Evolutionary conservation across 1,140 invertebrate genomes (phyloP), one percentile per base, ranked within the genome.

Genomic region (Drosophila paulistorum): DNA sequence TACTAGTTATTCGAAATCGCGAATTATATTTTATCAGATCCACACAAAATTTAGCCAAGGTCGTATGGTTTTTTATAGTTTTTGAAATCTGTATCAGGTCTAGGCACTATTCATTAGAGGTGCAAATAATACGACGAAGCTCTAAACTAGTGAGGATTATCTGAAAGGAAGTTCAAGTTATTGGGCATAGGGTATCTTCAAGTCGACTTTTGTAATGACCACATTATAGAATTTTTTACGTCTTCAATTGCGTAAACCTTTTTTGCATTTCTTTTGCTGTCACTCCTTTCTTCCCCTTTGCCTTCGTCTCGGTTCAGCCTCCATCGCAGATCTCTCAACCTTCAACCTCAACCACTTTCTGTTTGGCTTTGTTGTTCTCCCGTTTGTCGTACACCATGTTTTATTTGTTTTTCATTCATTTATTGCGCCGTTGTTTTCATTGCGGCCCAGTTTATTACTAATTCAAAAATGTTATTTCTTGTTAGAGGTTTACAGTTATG

Each of bases 361-460:
- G 58, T 37, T 55, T 11, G 65, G 42, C 76, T 71, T 67, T 72
- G 77, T 73, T 65, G 62, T 61, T 39, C 35, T 65, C 41, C 26
- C 61, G 58, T 62, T 30, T 65, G 73, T 76, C 74, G 83, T 81
- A 64, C 54, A 76, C 42, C 70, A 70, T 72, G 70, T 84, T 87
- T 84, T 84, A 89, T 89, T 87, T 87, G 84, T 74, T 81, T 89
- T 89, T 89, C 84, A 84, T 89, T 78, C 80, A 74, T 84, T 87
- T 87, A 89, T 87, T 89, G 76, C 70, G 73, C 73, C 69, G 65
- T 45, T 69, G 66, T 61, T 71, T 64, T 45, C 71, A 58, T 67
- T 42, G 64, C 68, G 82, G 79, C 81, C 80, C 84, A 81, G 84
- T 87, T 87, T 87, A 87, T 87, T 84, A 87, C 84, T 87, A 87